Evolutionary conservation across 2,797 vertebrate species (phyloP), one percentile per base, ranked within the genome.

Genomic region (Scolopax rusticola): DNA sequence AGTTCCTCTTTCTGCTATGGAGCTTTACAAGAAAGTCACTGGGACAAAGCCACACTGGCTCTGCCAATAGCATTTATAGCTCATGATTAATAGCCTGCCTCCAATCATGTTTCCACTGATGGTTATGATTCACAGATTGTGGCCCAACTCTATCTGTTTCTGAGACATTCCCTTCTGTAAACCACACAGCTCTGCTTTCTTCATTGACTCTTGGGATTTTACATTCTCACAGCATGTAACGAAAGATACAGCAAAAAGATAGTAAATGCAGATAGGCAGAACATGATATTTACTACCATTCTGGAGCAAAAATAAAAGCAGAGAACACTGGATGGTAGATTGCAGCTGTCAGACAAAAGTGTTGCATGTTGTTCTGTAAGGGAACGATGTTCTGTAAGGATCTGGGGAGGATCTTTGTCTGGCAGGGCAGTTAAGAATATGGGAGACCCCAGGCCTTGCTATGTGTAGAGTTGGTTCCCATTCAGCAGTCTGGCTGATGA

Each of bases 251-350:
- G 41, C 28, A 43, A 84, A 79, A 89, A 85, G 3, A 18, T 63
- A 59, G 59, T 40, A 32, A 32, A n/a, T 30, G 45, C 36, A 90
- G 60, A 60, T 28, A 76, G 69, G 45, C 23, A 83, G 65, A 91
- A 7, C 59, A 50, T 59, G 27, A 1, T 65, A 74, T 56, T 87
- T 89, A 79, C 86, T 71, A 73, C 68, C 33, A 40, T 68, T 90
- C 65, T 74, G 63, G 70, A 89, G 41, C 47, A 89, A 92, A 85
- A 94, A 79, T 41, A 69, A 89, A 85, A 90, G 18, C 65, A 67
- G 68, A 84, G 32, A 88, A 83, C n/a, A n/a, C 45, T 60, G 53
- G 50, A 33, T 6, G 57, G 56, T 57, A 33, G 47, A 73, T 71
- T 93, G 93, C 50, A 83, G 36, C 45, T 51, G 45, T 59, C 54